A percentile compares a stretch with the other conserved stretches of the same genome.
Conservation (phyloP, 2,888 invertebrate genomes). For the Eupsilia transversa region DNA sequence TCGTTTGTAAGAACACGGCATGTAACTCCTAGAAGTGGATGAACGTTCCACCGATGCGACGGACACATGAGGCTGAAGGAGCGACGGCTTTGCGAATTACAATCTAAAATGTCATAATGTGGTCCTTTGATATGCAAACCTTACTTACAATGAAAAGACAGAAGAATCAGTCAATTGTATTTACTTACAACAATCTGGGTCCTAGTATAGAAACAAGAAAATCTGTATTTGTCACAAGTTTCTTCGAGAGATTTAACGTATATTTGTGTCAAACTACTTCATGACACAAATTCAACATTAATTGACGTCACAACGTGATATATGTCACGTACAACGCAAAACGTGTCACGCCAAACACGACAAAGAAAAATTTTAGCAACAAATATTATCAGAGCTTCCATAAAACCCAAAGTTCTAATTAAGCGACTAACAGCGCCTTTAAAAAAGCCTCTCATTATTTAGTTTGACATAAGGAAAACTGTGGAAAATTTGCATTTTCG, state of each 20-base stretch:
- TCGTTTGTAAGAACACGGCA: background rate
- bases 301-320: slow-evolving; percentile 9
- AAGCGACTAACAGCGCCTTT: slow-evolving; percentile 60
- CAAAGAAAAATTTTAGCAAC: slow-evolving; percentile 49
- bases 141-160: background rate
- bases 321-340: slow-evolving; percentile 14
- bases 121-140: slow-evolving; percentile 5
- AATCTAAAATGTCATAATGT: background rate
- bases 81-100: background rate
- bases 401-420: slow-evolving; percentile 66
- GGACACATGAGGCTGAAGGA: slow-evolving; percentile 8
- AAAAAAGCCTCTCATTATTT: slow-evolving; percentile 77
- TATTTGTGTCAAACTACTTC: background rate
- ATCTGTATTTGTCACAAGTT: background rate
- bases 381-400: slow-evolving; percentile 54
- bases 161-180: background rate
- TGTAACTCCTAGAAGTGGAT: background rate
- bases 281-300: background rate
- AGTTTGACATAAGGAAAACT: slow-evolving; percentile 83
- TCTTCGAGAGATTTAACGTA: background rate
- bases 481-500: slow-evolving; percentile 86
- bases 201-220: background rate
- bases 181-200: background rate
- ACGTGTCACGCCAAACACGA: slow-evolving; percentile 38
- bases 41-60: background rate